Evolutionary conservation across 2,113 vertebrate genomes (phyloP).

Genomic region (Phycodurus eques): DNA sequence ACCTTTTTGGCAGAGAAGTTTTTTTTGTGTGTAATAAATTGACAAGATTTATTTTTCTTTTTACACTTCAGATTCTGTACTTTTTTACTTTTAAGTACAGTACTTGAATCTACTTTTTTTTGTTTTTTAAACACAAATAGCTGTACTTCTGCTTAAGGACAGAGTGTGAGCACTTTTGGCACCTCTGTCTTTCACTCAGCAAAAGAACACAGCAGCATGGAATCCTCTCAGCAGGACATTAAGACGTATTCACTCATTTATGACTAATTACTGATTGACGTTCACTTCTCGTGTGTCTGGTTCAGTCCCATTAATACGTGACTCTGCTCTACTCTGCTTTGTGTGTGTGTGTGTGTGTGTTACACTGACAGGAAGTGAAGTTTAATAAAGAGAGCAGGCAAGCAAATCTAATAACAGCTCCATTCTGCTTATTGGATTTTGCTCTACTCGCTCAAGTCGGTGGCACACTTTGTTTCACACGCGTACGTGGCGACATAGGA

Average conservation of each 20-base stretch:
- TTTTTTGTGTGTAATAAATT: too few relatives aligned
- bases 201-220: neutral
- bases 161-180: neutral
- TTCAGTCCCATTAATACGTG: slow-evolving; percentile 37
- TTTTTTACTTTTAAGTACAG: too few relatives aligned
- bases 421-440: slow-evolving; percentile 64
- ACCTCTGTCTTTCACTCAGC: neutral
- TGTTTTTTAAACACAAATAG: neutral
- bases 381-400: slow-evolving; percentile 65
- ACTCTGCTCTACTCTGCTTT: slow-evolving; percentile 4
- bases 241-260: neutral
- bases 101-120: too few relatives aligned
- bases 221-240: neutral
- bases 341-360: slow-evolving; percentile 34
- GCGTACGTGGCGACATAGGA: slow-evolving; percentile 1
- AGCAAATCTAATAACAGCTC: slow-evolving; percentile 66
- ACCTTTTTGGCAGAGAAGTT: too few relatives aligned
- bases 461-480: slow-evolving; percentile 33
- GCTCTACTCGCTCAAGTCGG: slow-evolving; percentile 37
- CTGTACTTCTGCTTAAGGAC: neutral
- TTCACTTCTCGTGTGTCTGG: slow-evolving; percentile 13
- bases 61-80: too few relatives aligned
- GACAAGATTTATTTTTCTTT: too few relatives aligned
- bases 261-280: neutral
- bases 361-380: slow-evolving; percentile 52